Base-by-base conservation (phyloP, 2,113 vertebrate genomes). In the Trinectes maculatus region DNA sequence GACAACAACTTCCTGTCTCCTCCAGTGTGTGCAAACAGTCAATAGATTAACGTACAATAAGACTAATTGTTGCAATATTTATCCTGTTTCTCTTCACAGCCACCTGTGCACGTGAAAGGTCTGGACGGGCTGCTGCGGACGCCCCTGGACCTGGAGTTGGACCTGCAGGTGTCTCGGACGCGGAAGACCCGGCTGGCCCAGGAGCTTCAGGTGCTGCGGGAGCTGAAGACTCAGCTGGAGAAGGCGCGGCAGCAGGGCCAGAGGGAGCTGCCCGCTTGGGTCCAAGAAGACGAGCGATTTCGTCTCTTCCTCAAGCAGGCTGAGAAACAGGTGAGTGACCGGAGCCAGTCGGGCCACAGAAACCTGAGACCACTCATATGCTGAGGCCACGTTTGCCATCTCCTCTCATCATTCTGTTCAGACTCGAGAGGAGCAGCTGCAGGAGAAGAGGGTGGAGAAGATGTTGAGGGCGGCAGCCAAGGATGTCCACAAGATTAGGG, bases 401-500 rank as follows among this genome's bases (percentile, higher is more conserved):
- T 55, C 5, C 24, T 3, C 1, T 52, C 39, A 18, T 2, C 3
- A 8, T 72, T 48, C 19, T 5, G 2, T 15, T 52, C 91, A 98
- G 92, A 96, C 93, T 57, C 84, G 79, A 0, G 93, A 93, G 79
- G 97, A 97, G 81, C 94, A 95, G 83, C 93, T 90, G 74, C 94
- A 94, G 65, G 95, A 97, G 82, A 91, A 94, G 26, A 88, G 93
- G 70, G 93, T 96, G 0, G 95, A 98, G 86, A 97, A 94, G 90
- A 96, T 98, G 96, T 95, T 99, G 97, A 92, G 93, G 68, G 94
- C 95, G 0, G 97, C 95, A 3, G 96, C 96, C 52, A 99, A 98
- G 90, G 97, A 98, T 0, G 96, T 99, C 39, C 95, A 95, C 85
- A 94, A 95, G 86, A 95, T 99, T 73, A 89, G 96, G 44, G 95